Conservation (phyloP, 2,888 invertebrate genomes). For the Drosophila niveifrons region DNA sequence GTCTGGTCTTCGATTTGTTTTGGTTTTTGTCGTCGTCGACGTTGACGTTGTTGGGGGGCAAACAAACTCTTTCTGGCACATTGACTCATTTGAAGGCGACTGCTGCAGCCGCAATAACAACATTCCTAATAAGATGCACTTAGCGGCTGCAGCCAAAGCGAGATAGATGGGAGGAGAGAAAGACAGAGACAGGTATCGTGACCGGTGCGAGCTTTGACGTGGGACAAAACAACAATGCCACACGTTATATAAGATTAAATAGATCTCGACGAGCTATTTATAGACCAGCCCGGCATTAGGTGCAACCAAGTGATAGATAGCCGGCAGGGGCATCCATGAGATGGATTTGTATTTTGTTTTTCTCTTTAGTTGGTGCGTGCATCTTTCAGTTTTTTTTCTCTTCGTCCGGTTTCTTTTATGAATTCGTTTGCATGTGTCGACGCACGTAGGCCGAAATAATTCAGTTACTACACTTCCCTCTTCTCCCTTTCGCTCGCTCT, state of each 20-base stretch:
- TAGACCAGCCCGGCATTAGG: constrained; percentile 8
- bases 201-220: constrained; percentile 26
- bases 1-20: constrained; percentile 49
- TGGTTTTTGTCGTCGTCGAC: constrained; percentile 39
- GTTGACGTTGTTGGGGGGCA: constrained; percentile 49
- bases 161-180: neutral
- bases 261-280: constrained; percentile 37
- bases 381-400: neutral
- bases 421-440: constrained; percentile 20
- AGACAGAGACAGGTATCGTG: neutral
- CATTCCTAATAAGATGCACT: constrained; percentile 49
- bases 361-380: neutral
- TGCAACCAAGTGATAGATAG: constrained; percentile 16
- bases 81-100: constrained; percentile 81
- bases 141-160: neutral
- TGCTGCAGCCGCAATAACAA: constrained; percentile 60
- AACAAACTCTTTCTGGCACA: constrained; percentile 83
- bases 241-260: constrained; percentile 48
- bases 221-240: constrained; percentile 32
- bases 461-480: neutral
- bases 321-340: neutral
- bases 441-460: constrained; percentile 33
- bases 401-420: constrained; percentile 7
- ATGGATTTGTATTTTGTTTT: constrained; percentile 16
- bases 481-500: neutral